These are phyloP conservation scores for Nothura maculosa DNA, from an alignment of 2,797 vertebrate species.

Conservation along the genomic window DNA sequence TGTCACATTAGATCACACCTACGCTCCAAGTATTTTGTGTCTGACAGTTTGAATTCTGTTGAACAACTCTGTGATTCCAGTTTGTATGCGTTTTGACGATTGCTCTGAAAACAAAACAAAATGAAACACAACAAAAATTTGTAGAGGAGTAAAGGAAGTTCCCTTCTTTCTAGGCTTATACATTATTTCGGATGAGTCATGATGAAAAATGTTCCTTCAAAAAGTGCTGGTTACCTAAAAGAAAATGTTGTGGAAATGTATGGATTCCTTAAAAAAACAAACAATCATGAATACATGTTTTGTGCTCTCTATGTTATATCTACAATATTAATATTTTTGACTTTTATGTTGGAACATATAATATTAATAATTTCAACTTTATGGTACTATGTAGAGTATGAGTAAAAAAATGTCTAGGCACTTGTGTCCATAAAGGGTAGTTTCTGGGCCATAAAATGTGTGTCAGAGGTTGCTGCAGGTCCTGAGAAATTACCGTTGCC, in stretches of 20 bases:
- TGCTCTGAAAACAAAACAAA: background rate
- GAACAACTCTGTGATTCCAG: accelerated
- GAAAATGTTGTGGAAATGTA: background rate
- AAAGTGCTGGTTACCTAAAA: background rate
- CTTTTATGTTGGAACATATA: background rate
- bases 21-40: background rate
- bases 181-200: background rate
- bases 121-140: background rate
- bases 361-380: background rate
- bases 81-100: background rate
- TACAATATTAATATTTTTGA: background rate
- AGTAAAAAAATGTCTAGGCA: accelerated
- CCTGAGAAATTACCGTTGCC: background rate
- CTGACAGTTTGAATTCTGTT: background rate
- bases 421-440: background rate
- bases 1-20: background rate
- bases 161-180: accelerated
- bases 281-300: background rate
- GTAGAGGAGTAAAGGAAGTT: background rate
- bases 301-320: background rate
- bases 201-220: background rate
- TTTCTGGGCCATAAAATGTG: accelerated
- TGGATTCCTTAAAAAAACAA: background rate
- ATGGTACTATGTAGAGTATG: accelerated
- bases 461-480: accelerated